A percentile compares a stretch with the other conserved stretches of the same genome.
Evolutionary conservation across 2,888 invertebrate genomes (phyloP).

Genomic region (Tribolium freemani): DNA sequence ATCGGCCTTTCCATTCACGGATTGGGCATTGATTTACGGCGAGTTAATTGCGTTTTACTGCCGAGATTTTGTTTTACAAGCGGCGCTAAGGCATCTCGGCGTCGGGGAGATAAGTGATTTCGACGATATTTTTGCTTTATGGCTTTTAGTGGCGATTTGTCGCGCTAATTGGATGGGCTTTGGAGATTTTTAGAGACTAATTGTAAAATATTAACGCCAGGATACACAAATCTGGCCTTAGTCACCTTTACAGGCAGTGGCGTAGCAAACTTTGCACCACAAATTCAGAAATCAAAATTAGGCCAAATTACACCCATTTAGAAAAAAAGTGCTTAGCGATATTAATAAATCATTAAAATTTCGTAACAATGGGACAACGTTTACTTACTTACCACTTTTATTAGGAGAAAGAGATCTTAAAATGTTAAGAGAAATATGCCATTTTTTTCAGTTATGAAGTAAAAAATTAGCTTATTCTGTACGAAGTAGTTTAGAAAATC

Average conservation of each 20-base stretch:
- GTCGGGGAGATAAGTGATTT: conserved; percentile 31
- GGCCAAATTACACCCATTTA: too few relatives aligned
- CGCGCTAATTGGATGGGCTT: conserved; percentile 52
- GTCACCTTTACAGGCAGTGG: conserved; percentile 35
- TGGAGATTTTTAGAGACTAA: conserved; percentile 54
- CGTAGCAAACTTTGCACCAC: background rate
- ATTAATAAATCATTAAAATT: too few relatives aligned
- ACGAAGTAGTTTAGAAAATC: too few relatives aligned
- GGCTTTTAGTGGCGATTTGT: conserved; percentile 32
- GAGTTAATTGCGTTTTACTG: conserved; percentile 27
- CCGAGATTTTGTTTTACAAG: conserved; percentile 17
- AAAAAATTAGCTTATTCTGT: too few relatives aligned
- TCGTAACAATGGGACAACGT: too few relatives aligned
- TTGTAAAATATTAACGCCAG: conserved; percentile 56
- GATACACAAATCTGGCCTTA: conserved; percentile 50
- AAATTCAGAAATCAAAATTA: too few relatives aligned
- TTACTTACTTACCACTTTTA: too few relatives aligned
- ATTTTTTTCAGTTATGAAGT: too few relatives aligned
- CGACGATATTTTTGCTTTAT: conserved; percentile 33
- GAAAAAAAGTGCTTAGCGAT: too few relatives aligned
- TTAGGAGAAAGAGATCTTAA: too few relatives aligned
- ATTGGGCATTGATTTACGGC: conserved; percentile 19
- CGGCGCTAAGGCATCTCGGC: conserved; percentile 24
- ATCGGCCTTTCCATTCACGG: conserved; percentile 36
- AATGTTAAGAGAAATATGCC: too few relatives aligned